These are phyloP conservation scores for Mormyrus iriodes DNA, from an alignment of 2,113 vertebrate species.

Conservation along the genomic window DNA sequence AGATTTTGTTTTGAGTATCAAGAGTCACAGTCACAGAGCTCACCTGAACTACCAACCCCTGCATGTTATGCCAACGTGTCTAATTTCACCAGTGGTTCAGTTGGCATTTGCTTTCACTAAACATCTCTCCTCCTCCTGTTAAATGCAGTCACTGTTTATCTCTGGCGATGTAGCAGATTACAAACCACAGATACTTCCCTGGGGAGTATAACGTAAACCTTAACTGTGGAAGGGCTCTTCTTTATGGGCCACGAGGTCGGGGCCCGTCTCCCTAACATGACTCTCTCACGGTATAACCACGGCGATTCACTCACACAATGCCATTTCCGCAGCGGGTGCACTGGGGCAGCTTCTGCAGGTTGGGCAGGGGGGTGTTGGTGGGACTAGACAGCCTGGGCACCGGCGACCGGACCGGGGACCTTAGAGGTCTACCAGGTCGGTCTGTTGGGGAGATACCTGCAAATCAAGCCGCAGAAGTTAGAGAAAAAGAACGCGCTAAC, in stretches of 20 bases:
- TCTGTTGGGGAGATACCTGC: slow-evolving; percentile 71
- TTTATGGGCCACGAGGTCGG: not conserved
- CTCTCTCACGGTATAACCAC: not conserved
- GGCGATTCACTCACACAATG: slow-evolving; percentile 79
- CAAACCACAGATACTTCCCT: not conserved
- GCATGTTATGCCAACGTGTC: not conserved
- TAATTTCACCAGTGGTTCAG: not conserved
- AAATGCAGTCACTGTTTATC: not conserved
- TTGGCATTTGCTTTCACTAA: not conserved
- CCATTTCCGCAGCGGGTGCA: slow-evolving; percentile 86
- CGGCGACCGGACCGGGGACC: slow-evolving; percentile 63
- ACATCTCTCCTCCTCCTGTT: not conserved
- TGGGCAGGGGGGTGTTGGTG: slow-evolving; percentile 59
- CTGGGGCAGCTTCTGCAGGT: slow-evolving; percentile 83
- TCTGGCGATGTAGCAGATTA: not conserved
- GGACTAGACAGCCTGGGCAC: slow-evolving; percentile 73
- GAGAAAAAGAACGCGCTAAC: not conserved
- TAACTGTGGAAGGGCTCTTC: not conserved
- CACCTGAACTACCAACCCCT: not conserved
- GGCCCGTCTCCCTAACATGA: not conserved
- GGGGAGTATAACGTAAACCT: not conserved
- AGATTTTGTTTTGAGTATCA: not conserved
- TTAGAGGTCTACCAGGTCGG: slow-evolving; percentile 64
- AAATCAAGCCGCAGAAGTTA: not conserved
- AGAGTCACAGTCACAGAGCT: not conserved